Base-by-base conservation (phyloP, 64 coral and sea anemone species). In the Montipora sp. region DNA sequence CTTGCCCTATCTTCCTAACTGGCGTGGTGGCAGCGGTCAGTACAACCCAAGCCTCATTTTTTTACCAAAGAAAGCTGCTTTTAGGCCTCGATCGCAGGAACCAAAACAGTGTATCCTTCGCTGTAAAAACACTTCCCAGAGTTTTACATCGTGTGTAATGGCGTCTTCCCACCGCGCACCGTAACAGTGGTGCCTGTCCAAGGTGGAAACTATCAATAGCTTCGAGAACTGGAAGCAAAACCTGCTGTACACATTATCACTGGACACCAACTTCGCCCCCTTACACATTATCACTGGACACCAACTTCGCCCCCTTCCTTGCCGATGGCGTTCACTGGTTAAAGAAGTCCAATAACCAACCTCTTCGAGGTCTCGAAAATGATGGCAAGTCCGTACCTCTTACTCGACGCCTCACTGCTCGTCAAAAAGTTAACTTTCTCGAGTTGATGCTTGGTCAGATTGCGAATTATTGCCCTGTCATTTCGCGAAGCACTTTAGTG, bases 401-500 rank as follows among this genome's bases (percentile, higher is more conserved):
- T 10, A 67, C 90, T 36, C 21, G 24, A 46, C 88, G 84, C 18
- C 68, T 75, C 18, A 88, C 84, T 9, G 88, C 88, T 8, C 21
- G 77, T 66, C 88, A 90, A 45, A 91, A 82, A 45, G 24, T 36
- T 6, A 83, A 75, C 60, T 91, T 91, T 68, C 70, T 91, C 49
- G 66, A 84, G 49, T 67, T 91, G 9, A 91, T 91, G 90, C 16
- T 91, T 11, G 90, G 90, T 12, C 79, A 91, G 22, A 83, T 91
- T 59, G 79, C 90, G 48, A 91, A 91, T 71, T 91, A 91, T 36
- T 91, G 90, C 73, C 88, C 90, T 58, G 75, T 91, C 4, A 91
- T 91, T 45, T 57, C 90, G 3, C 3, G 75, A 24, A 90, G 58
- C 23, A 73, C 88, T 18, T 57, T 90, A 19, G 76, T 90, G n/a